Conservation (phyloP, 2,888 invertebrate genomes). For the Platycheirus rosarum region DNA sequence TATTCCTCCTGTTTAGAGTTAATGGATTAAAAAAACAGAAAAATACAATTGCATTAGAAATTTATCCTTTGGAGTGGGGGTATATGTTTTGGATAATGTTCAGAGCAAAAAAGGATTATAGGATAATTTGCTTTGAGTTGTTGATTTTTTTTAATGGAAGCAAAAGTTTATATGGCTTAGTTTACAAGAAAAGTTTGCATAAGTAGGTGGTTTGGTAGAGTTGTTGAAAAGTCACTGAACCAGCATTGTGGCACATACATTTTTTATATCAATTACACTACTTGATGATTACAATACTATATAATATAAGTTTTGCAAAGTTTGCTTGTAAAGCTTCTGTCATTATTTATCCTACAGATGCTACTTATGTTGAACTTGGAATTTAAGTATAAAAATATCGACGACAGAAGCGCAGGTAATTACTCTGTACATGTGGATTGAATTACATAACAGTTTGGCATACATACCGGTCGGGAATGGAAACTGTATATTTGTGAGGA, state of each 20-base stretch:
- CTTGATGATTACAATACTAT: too few species aligned
- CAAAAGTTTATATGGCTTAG: not conserved
- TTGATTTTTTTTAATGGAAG: constrained; percentile 18
- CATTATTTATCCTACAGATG: too few species aligned
- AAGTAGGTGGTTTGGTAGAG: not conserved
- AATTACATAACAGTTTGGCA: too few species aligned
- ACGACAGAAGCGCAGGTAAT: too few species aligned
- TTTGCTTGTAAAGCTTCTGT: too few species aligned
- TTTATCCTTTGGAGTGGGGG: not conserved
- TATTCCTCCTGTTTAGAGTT: constrained; percentile 81
- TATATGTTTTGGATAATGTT: constrained; percentile 9
- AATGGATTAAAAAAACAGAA: constrained; percentile 46
- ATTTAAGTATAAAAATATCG: too few species aligned
- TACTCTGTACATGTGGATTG: too few species aligned
- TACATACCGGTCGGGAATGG: too few species aligned
- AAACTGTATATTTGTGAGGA: too few species aligned
- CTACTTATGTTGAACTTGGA: too few species aligned
- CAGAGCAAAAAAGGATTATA: constrained; percentile 26
- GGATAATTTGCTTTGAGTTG: not conserved
- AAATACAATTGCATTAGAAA: constrained; percentile 49
- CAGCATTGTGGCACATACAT: not conserved
- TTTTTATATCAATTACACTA: not conserved
- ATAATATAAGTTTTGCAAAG: not conserved
- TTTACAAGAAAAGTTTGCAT: constrained; percentile 12
- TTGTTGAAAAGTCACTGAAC: constrained; percentile 30